These are phyloP conservation scores for crab-eating macaque (Macaca fascicularis) DNA, from an alignment of 2,113 vertebrate genomes.

Conservation along the genomic window T2T-MFA8v1.1 NC_088375.1:71681501-71682000, in stretches of 20 bases:
- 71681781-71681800: background rate
- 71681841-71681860: background rate
- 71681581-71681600: background rate
- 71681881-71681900: background rate
- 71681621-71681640: background rate
- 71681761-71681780: background rate
- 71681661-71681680: background rate
- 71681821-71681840: background rate
- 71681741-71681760: background rate
- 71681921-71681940: conserved; percentile 49
- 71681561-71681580: background rate
- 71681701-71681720: background rate
- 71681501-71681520: too few species aligned
- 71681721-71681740: background rate
- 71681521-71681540: background rate
- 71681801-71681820: background rate
- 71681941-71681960: conserved; percentile 63
- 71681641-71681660: background rate
- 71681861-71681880: background rate
- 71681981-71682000: conserved; percentile 60
- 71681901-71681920: background rate
- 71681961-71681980: conserved; percentile 64
- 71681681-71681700: background rate
- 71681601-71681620: background rate
- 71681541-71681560: background rate